A percentile compares a stretch with the other conserved stretches of the same genome.
phyloP scores from a whole-genome alignment of 2,888 invertebrate species.

The Macrophya annulata region DNA sequence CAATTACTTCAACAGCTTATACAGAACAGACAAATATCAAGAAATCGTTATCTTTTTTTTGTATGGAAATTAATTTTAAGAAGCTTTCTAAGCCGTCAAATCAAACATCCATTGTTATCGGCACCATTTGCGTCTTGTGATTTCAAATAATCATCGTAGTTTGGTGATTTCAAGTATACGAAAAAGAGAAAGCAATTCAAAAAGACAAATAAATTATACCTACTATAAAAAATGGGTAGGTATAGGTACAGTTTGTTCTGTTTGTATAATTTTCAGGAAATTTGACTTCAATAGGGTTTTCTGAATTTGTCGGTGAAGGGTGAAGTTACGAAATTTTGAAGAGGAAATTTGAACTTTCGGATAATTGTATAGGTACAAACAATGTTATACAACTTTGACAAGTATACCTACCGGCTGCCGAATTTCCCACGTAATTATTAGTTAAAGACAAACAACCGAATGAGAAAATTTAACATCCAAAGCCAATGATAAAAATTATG shows the following conservation, averaged over 20 bases:
- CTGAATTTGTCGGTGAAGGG: neutral
- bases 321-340: neutral
- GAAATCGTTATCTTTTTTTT: too few species aligned
- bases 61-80: too few species aligned
- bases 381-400: slow-evolving; percentile 2
- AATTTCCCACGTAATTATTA: neutral
- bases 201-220: too few species aligned
- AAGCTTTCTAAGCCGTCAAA: neutral
- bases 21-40: too few species aligned
- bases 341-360: neutral
- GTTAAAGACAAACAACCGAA: neutral
- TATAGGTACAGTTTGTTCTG: neutral
- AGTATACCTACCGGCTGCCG: neutral
- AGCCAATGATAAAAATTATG: neutral
- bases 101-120: neutral
- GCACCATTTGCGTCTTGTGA: neutral
- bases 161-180: neutral
- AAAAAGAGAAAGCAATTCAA: too few species aligned
- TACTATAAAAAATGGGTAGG: too few species aligned
- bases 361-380: neutral
- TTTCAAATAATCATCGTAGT: neutral
- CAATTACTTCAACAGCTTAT: neutral
- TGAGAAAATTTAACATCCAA: neutral
- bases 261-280: neutral
- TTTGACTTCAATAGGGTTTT: too few species aligned